phyloP scores from a whole-genome alignment of 2,888 invertebrate genomes.

The Leptopterna dolabrata region DNA sequence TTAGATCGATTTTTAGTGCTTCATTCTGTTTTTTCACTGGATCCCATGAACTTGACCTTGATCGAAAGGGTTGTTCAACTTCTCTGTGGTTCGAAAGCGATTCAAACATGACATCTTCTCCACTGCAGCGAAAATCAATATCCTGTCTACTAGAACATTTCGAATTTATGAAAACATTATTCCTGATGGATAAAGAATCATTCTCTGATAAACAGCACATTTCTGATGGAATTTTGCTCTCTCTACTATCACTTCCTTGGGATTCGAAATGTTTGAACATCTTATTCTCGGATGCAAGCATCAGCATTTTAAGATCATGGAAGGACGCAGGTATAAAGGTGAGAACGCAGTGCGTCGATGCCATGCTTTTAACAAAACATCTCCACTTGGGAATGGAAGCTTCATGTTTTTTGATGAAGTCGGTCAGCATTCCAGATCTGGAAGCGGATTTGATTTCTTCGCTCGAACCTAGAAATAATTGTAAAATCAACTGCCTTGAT shows the following conservation, averaged over 20 bases:
- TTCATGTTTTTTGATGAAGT: conserved; percentile 40
- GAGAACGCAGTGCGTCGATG: conserved; percentile 73
- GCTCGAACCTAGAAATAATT: conserved; percentile 39
- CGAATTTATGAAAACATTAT: conserved; percentile 33
- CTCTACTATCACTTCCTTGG: conserved; percentile 15
- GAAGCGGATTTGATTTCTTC: conserved; percentile 46
- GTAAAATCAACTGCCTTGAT: background rate
- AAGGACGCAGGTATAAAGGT: conserved; percentile 76
- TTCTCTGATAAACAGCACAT: background rate
- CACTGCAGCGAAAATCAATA: conserved; percentile 49
- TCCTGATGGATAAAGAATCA: conserved; percentile 25
- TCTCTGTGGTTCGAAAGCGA: conserved; percentile 42
- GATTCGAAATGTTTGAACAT: conserved; percentile 54
- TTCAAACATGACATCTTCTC: conserved; percentile 56
- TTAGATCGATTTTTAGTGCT: conserved; percentile 56
- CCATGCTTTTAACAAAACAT: conserved; percentile 76
- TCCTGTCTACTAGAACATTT: conserved; percentile 54
- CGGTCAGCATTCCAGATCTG: conserved; percentile 8
- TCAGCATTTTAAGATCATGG: conserved; percentile 66
- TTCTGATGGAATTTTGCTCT: conserved; percentile 31
- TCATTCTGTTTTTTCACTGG: conserved; percentile 62
- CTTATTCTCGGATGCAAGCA: conserved; percentile 63
- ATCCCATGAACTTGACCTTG: conserved; percentile 64
- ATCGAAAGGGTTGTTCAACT: conserved; percentile 61
- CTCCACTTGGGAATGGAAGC: conserved; percentile 69